A percentile compares a stretch with the other conserved stretches of the same genome.
Conservation (phyloP, 2,888 invertebrate species). For the Dysmachus trigonus region DNA sequence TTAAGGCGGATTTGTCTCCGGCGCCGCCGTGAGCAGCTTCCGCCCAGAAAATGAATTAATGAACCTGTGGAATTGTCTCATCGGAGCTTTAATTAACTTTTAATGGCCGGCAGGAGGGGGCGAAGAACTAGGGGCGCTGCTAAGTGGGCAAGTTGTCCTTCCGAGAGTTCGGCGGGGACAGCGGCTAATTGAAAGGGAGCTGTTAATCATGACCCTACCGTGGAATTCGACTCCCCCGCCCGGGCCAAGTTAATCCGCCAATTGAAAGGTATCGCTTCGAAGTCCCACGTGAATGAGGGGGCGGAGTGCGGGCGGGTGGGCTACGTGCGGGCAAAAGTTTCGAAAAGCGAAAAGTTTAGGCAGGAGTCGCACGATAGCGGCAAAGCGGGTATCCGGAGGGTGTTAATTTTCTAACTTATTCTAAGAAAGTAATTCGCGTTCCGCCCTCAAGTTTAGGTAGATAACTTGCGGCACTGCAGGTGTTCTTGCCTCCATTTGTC, state of each 20-base stretch:
- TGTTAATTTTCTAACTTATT: constrained; percentile 33
- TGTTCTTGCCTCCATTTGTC: constrained; percentile 27
- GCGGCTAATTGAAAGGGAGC: constrained; percentile 45
- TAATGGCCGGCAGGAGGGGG: constrained; percentile 49
- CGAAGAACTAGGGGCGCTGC: constrained; percentile 31
- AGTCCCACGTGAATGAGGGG: neutral
- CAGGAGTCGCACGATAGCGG: neutral
- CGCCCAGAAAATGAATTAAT: neutral
- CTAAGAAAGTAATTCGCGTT: constrained; percentile 28
- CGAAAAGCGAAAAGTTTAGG: neutral
- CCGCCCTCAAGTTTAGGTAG: constrained; percentile 8
- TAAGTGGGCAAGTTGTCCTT: neutral
- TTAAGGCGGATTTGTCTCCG: neutral
- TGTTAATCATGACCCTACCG: constrained; percentile 44
- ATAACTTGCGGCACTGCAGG: constrained; percentile 27
- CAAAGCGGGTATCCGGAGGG: neutral
- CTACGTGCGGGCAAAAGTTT: constrained; percentile 7
- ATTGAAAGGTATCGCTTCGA: constrained; percentile 9
- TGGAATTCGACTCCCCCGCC: constrained; percentile 18
- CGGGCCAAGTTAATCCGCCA: neutral
- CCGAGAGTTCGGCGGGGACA: neutral
- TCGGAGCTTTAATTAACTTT: constrained; percentile 52
- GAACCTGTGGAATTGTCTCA: neutral
- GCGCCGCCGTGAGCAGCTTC: neutral
- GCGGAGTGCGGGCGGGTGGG: too few species aligned